phyloP scores from a whole-genome alignment of 2,113 vertebrate species.

The Panurus biarmicus region DNA sequence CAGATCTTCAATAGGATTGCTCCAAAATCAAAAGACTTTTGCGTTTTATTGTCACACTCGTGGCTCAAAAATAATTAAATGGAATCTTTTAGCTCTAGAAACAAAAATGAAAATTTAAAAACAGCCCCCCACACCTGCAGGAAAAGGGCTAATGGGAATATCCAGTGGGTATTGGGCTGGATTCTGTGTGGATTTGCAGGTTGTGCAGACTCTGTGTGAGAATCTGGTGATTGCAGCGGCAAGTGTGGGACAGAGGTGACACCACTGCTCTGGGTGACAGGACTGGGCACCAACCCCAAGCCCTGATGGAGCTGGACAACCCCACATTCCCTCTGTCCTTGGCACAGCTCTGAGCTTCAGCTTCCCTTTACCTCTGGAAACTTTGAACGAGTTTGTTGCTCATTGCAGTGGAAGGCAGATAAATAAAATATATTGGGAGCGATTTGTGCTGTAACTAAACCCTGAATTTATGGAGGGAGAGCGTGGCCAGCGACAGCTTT shows the following conservation, averaged over 20 bases:
- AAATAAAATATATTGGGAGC: constrained; percentile 53
- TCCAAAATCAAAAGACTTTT: constrained; percentile 66
- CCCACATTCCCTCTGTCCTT: neutral
- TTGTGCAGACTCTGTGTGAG: neutral
- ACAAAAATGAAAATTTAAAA: constrained; percentile 23
- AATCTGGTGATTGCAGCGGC: neutral
- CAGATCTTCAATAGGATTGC: constrained; percentile 61
- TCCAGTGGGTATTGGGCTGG: neutral
- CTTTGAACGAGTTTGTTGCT: constrained; percentile 29
- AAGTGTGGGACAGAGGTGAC: neutral
- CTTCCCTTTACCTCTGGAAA: neutral
- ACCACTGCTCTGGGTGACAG: neutral
- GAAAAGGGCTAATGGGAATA: neutral
- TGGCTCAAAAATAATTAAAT: constrained; percentile 54
- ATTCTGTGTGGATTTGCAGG: neutral
- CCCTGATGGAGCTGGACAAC: neutral
- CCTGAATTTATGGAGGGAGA: constrained; percentile 21
- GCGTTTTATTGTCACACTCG: constrained; percentile 50
- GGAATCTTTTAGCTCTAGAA: constrained; percentile 35
- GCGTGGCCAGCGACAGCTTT: constrained; percentile 33
- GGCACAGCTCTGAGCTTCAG: neutral
- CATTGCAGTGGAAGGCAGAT: constrained; percentile 19
- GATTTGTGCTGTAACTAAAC: constrained; percentile 51
- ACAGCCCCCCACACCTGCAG: neutral
- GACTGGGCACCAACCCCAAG: neutral